phyloP scores from a whole-genome alignment of 2,797 vertebrate species.

The Odontamblyopus lacepedii region DNA sequence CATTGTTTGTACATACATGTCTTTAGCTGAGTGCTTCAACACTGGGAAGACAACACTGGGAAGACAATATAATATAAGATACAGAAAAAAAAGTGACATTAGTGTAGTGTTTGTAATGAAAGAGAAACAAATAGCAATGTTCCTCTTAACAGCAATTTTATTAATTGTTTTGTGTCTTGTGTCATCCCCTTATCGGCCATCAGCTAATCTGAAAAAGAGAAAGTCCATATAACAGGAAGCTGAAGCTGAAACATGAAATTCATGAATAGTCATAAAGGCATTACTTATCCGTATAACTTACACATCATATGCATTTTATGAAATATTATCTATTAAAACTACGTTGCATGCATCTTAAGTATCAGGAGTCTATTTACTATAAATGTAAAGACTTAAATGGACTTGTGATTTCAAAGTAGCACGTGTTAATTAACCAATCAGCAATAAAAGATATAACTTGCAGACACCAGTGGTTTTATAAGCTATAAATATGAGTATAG shows the following conservation, averaged over 20 bases:
- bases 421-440: constrained; percentile 7
- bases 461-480: constrained; percentile 14
- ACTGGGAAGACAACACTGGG: background rate
- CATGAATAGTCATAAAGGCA: background rate
- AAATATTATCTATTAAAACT: background rate
- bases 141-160: background rate
- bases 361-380: background rate
- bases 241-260: too few species aligned
- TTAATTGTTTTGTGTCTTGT: too few species aligned
- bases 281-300: background rate
- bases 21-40: background rate
- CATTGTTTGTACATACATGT: too few species aligned
- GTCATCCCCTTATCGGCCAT: too few species aligned
- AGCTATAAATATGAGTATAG: constrained; percentile 6
- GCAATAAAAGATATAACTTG: constrained; percentile 10
- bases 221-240: too few species aligned
- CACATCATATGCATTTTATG: background rate
- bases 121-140: too few species aligned
- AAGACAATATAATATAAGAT: too few species aligned
- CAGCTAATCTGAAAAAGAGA: too few species aligned
- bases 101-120: too few species aligned
- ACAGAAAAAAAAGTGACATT: too few species aligned
- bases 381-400: constrained; percentile 2
- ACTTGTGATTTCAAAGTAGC: constrained; percentile 5
- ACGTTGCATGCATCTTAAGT: background rate